Evolutionary conservation across 2,113 vertebrate genomes (phyloP).

Genomic region (Atrichornis clamosus): DNA sequence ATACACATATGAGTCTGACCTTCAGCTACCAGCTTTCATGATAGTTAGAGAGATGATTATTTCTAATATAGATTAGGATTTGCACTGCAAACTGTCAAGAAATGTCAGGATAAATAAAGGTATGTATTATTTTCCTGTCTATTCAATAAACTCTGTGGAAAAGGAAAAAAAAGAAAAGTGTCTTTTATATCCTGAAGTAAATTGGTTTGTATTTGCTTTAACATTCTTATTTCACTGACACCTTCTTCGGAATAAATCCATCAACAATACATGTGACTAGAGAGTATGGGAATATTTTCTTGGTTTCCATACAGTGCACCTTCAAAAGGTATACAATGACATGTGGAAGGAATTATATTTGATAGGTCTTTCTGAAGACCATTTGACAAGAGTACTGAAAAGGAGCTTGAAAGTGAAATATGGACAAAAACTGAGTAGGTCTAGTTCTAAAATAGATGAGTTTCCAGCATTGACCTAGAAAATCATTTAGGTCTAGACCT

Average conservation of each 20-base stretch:
- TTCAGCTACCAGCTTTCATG: constrained; percentile 14
- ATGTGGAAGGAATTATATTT: background rate
- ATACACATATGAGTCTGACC: background rate
- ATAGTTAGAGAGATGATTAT: constrained; percentile 23
- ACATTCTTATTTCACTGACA: background rate
- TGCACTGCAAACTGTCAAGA: constrained; percentile 6
- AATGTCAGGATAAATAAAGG: constrained; percentile 41
- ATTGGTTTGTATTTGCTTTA: background rate
- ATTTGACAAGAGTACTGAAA: background rate
- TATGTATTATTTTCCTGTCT: background rate
- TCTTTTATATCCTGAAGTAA: background rate
- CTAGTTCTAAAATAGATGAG: background rate
- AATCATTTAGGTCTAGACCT: background rate
- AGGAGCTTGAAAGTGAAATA: background rate
- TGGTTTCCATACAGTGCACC: background rate
- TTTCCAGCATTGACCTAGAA: background rate
- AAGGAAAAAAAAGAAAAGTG: background rate
- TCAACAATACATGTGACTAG: background rate
- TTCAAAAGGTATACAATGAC: background rate
- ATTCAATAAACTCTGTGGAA: background rate
- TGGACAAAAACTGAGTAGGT: background rate
- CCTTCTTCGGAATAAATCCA: background rate
- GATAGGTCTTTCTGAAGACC: background rate
- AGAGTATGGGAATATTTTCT: background rate
- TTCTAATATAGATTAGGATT: constrained; percentile 41